Evolutionary conservation across 2,113 vertebrate species (phyloP).

Genomic region (Syngnathus floridae): DNA sequence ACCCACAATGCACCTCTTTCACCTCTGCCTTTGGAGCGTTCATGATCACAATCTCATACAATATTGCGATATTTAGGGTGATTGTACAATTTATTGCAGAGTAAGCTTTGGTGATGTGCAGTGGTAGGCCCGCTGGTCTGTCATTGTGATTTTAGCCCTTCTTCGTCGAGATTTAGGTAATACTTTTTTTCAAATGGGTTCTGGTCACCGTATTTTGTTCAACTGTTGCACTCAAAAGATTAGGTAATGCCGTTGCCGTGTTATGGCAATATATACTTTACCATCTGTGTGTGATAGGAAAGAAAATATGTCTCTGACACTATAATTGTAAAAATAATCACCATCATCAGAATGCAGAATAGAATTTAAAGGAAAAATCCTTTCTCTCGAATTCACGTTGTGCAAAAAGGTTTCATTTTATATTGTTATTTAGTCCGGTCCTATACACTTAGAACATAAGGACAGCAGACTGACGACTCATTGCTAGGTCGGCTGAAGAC

Average conservation of each 20-base stretch:
- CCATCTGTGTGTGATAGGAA: not conserved
- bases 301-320: not conserved
- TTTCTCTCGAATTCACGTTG: too few relatives aligned
- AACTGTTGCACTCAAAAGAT: not conserved
- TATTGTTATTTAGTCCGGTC: too few relatives aligned
- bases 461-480: slow-evolving; percentile 5
- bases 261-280: not conserved
- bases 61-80: not conserved
- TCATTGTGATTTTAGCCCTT: too few relatives aligned
- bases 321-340: too few relatives aligned
- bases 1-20: not conserved
- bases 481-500: slow-evolving; percentile 3
- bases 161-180: too few relatives aligned
- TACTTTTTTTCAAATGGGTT: too few relatives aligned
- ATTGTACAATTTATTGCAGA: not conserved
- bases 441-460: not conserved
- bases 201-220: not conserved
- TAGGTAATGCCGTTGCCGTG: not conserved
- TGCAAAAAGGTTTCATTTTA: too few relatives aligned
- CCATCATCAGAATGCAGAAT: too few relatives aligned
- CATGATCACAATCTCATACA: not conserved
- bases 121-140: too few relatives aligned
- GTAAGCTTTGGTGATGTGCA: not conserved
- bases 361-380: too few relatives aligned
- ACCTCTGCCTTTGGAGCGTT: not conserved